These are phyloP conservation scores for Papilio elwesi DNA, from an alignment of 2,888 invertebrate genomes.

Conservation along the genomic window DNA sequence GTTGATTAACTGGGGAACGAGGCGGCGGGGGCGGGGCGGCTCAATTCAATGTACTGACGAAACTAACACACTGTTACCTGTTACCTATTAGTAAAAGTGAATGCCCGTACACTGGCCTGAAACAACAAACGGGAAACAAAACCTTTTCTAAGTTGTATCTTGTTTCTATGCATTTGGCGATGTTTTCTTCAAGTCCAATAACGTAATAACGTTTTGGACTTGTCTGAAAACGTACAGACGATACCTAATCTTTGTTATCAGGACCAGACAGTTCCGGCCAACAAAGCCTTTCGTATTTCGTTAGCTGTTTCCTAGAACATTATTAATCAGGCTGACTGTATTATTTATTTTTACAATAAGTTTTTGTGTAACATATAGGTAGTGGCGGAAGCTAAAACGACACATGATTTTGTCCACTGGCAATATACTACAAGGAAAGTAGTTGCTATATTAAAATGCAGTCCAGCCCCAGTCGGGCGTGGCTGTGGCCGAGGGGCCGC, in stretches of 20 bases:
- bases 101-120: background rate
- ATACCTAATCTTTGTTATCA: background rate
- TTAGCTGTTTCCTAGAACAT: background rate
- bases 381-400: background rate
- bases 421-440: background rate
- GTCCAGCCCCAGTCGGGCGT: constrained; percentile 31
- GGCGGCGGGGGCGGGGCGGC: constrained; percentile 51
- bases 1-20: constrained; percentile 42
- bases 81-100: background rate
- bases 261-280: background rate
- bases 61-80: constrained; percentile 5
- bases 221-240: background rate
- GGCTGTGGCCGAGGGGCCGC: constrained; percentile 49
- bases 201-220: background rate
- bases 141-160: background rate
- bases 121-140: background rate
- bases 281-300: background rate
- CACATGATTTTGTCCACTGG: background rate
- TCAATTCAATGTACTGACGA: constrained; percentile 4
- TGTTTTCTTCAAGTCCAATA: background rate
- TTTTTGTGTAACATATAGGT: background rate
- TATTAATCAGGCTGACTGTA: background rate
- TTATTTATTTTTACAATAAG: background rate
- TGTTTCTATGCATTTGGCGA: background rate
- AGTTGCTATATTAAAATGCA: background rate